phyloP scores from a whole-genome alignment of 2,888 invertebrate genomes.

The Troides aeacus region DNA sequence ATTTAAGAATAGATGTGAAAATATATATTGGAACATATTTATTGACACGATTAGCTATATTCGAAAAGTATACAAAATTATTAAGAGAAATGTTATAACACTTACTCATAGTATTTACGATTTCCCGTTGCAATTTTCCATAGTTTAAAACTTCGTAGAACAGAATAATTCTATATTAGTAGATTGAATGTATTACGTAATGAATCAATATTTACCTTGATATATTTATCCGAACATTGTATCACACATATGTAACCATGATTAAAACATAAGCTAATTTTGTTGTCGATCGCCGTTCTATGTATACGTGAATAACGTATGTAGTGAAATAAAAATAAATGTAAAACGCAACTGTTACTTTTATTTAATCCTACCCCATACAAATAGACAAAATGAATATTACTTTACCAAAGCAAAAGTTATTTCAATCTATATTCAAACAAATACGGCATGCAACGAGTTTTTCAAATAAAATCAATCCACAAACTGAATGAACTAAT shows the following conservation, averaged over 20 bases:
- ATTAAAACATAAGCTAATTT: neutral
- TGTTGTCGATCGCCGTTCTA: slow-evolving; percentile 16
- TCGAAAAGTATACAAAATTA: neutral
- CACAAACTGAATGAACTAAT: too few relatives aligned
- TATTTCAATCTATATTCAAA: too few relatives aligned
- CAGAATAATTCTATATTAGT: slow-evolving; percentile 4
- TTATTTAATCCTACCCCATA: too few relatives aligned
- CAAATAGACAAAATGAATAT: too few relatives aligned
- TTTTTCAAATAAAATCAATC: too few relatives aligned
- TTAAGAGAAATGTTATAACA: neutral
- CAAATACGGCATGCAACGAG: too few relatives aligned
- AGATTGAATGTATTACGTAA: slow-evolving; percentile 11
- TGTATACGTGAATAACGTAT: slow-evolving; percentile 8
- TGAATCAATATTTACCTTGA: neutral
- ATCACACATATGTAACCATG: neutral
- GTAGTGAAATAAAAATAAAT: slow-evolving; percentile 22
- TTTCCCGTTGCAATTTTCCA: slow-evolving; percentile 9
- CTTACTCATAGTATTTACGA: neutral
- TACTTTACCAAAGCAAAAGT: too few relatives aligned
- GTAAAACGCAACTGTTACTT: too few relatives aligned
- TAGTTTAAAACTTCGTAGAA: neutral
- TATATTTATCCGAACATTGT: neutral
- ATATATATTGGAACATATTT: neutral
- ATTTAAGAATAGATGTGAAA: neutral
- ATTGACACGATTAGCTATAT: neutral